Evolutionary conservation across 2,888 invertebrate species (phyloP).

Genomic region (Drosophila gaucha): DNA sequence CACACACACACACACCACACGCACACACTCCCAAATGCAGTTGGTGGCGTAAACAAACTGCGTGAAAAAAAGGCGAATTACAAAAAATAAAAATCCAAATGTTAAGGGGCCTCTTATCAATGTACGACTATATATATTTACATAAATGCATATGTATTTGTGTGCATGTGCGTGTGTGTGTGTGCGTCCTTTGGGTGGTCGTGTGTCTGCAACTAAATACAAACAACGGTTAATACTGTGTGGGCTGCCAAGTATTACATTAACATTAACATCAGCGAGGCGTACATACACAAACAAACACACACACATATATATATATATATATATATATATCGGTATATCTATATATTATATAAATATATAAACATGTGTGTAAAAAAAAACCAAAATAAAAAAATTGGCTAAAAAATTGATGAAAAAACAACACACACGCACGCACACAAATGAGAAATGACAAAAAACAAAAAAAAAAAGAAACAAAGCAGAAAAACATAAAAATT

Average conservation of each 20-base stretch:
- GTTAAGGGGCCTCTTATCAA: background rate
- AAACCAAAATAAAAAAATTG: conserved; percentile 6
- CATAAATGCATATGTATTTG: background rate
- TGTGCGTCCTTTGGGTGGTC: too few relatives aligned
- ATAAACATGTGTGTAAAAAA: background rate
- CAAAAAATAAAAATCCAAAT: background rate
- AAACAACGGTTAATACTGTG: conserved; percentile 39
- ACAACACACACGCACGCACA: background rate
- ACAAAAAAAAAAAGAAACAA: conserved; percentile 2
- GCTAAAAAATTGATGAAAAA: conserved; percentile 26
- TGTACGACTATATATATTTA: background rate
- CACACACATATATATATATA: background rate
- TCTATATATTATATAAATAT: conserved; percentile 2
- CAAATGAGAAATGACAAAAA: conserved; percentile 14
- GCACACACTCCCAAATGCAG: background rate
- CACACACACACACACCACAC: background rate
- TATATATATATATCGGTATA: background rate
- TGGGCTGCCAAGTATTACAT: conserved; percentile 44
- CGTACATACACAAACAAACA: background rate
- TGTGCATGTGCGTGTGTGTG: background rate
- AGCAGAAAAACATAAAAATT: conserved; percentile 27
- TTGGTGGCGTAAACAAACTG: conserved; percentile 2
- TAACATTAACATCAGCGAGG: conserved; percentile 34
- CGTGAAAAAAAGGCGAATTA: background rate
- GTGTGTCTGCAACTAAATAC: conserved; percentile 27